Percentiles rank a stretch among this genome's conserved stretches.
Evolutionary conservation across 2,797 vertebrate genomes (phyloP).

Genomic region (Chelmon rostratus): DNA sequence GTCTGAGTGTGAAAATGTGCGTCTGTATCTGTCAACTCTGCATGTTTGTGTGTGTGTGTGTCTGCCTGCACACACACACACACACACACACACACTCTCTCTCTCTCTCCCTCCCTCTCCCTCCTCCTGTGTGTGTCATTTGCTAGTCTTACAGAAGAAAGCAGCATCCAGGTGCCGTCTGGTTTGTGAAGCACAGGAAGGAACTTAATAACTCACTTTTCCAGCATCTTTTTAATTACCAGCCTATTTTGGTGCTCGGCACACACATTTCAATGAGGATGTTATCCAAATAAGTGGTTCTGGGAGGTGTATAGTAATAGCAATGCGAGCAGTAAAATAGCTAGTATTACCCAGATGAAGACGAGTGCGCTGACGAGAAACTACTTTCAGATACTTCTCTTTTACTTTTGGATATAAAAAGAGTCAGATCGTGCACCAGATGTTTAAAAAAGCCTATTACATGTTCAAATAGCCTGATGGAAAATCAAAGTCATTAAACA

Average conservation of each 20-base stretch:
- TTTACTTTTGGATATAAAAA: conserved; percentile 32
- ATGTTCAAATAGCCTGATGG: conserved; percentile 24
- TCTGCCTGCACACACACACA: conserved; percentile 11
- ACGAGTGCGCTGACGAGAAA: conserved; percentile 46
- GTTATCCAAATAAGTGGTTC: conserved; percentile 70
- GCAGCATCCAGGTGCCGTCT: conserved; percentile 60
- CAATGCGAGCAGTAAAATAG: conserved; percentile 41
- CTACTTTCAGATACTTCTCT: conserved; percentile 43
- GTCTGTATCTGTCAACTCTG: conserved; percentile 31
- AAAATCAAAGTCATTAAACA: conserved; percentile 41
- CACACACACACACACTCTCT: too few species aligned
- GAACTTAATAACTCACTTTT: conserved; percentile 64
- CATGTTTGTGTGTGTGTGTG: conserved; percentile 23
- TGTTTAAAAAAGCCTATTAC: conserved; percentile 44
- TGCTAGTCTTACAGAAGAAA: conserved; percentile 21
- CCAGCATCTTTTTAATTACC: conserved; percentile 80
- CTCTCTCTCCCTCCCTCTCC: not conserved
- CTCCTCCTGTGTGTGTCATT: conserved; percentile 21
- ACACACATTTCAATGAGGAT: conserved; percentile 57
- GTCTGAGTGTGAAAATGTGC: conserved; percentile 13
- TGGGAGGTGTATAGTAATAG: conserved; percentile 62
- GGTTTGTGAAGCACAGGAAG: conserved; percentile 65
- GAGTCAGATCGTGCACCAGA: conserved; percentile 23
- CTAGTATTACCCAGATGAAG: conserved; percentile 44
- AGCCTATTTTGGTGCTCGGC: conserved; percentile 64